phyloP scores from a whole-genome alignment of 2,888 invertebrate genomes.

The Ormyrus thymus region DNA sequence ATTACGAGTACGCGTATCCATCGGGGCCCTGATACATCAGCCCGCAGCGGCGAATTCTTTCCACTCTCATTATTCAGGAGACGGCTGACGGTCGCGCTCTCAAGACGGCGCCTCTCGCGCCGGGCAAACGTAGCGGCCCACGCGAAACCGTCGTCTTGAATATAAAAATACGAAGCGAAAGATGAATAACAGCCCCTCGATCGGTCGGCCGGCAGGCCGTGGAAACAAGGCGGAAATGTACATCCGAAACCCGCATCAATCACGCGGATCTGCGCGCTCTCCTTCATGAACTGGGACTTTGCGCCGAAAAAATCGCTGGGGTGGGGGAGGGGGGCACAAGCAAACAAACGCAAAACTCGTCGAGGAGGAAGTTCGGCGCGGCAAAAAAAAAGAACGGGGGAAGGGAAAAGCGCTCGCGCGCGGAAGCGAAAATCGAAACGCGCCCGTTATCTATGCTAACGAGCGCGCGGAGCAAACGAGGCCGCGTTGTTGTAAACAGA shows the following conservation, averaged over 20 bases:
- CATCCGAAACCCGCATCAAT: slow-evolving; percentile 9
- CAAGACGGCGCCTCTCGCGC: no score
- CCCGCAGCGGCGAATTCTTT: no score
- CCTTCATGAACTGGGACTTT: background rate
- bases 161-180: background rate
- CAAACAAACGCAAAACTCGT: background rate
- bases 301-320: no score
- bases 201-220: background rate
- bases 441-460: slow-evolving; percentile 49
- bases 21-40: no score
- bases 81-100: no score
- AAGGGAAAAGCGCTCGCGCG: background rate
- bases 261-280: background rate
- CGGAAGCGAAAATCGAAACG: background rate
- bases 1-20: no score
- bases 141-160: background rate
- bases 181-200: slow-evolving; percentile 1
- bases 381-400: background rate
- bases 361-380: background rate
- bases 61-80: no score
- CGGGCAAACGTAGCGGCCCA: background rate
- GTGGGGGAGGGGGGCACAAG: background rate
- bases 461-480: slow-evolving; percentile 44
- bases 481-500: slow-evolving; percentile 45
- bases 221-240: background rate